A percentile compares a stretch with the other conserved stretches of the same genome.
Evolutionary conservation across 2,797 vertebrate species (phyloP).

Genomic region (Diplodus puntazzo): DNA sequence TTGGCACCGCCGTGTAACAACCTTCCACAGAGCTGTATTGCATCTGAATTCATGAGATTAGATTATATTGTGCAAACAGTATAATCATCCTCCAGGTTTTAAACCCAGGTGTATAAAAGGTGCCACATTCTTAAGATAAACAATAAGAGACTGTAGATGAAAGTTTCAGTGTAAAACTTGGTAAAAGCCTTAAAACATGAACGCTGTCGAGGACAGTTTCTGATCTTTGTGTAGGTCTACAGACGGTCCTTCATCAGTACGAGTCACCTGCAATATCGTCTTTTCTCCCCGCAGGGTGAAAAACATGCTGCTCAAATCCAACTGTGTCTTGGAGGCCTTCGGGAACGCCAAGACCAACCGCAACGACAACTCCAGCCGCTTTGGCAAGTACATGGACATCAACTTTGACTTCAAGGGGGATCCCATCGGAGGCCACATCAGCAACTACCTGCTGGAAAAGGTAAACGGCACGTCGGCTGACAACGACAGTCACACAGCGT

Average conservation of each 20-base stretch:
- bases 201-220: not conserved
- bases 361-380: constrained; percentile 99
- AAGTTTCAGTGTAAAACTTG: not conserved
- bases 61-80: too few species aligned
- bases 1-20: too few species aligned
- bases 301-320: constrained; percentile 98
- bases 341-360: constrained; percentile 99
- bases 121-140: too few species aligned
- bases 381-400: constrained; percentile 99
- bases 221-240: too few species aligned
- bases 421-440: constrained; percentile 98
- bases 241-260: not conserved
- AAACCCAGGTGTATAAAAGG: not conserved
- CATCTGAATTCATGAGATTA: too few species aligned
- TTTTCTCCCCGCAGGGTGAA: constrained; percentile 89
- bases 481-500: not conserved
- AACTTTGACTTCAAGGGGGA: constrained; percentile 99
- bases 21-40: too few species aligned
- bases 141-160: too few species aligned
- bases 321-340: constrained; percentile 97
- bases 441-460: constrained; percentile 98
- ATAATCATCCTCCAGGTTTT: not conserved
- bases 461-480: constrained; percentile 72
- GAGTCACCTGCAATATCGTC: not conserved
- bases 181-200: too few species aligned